Base-by-base conservation (phyloP, 1,140 invertebrate genomes). In the Caenorhabditis briggsae region DNA sequence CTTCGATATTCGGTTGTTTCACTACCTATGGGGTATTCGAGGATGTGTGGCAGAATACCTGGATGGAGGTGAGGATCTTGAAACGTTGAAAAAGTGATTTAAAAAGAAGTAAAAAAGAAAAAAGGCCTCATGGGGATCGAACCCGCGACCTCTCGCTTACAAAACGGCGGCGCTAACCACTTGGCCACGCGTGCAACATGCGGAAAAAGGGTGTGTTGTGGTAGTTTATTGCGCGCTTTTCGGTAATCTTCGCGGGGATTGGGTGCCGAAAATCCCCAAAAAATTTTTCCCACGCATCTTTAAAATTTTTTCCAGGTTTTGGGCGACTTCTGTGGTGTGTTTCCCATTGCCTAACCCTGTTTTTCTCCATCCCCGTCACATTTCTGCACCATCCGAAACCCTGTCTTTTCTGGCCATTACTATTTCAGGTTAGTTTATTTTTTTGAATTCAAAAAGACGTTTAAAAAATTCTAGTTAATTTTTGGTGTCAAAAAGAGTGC, bases 41-140 rank as follows among this genome's bases (percentile, higher is more conserved):
- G 91, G 91, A 11, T 91, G 91, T 86, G 90, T 91, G 18, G 91
- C 91, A 25, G 88, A 92, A 78, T 91, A 91, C 84, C 48, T 91
- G 43, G 91, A 91, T 85, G 91, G 91, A 3, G 91, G 91, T 23
- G 88, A 90, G 64, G 91, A 88, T 84, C 55, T 86, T 16, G 25
- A 78, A 43, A 16, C 20, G 16, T 70, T n/a, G 65, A 56, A 48
- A 83, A 25, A 58, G n/a, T 12, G 20, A n/a, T n/a, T n/a, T 3
- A 5, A 58, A 58, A 58, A n/a, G 8, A 9, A 20, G 20, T n/a
- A 20, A 58, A 58, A 58, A 9, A 58, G 56, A 58, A 20, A 58
- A 58, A 58, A 58, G 33, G 12, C 43, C 11, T 14, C 5, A 41
- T 55, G 50, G 12, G 59, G 20, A 3, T 64, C n/a, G n/a, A 23